Conservation (phyloP, 2,113 vertebrate species). For the Paracanthobrama guichenoti region DNA sequence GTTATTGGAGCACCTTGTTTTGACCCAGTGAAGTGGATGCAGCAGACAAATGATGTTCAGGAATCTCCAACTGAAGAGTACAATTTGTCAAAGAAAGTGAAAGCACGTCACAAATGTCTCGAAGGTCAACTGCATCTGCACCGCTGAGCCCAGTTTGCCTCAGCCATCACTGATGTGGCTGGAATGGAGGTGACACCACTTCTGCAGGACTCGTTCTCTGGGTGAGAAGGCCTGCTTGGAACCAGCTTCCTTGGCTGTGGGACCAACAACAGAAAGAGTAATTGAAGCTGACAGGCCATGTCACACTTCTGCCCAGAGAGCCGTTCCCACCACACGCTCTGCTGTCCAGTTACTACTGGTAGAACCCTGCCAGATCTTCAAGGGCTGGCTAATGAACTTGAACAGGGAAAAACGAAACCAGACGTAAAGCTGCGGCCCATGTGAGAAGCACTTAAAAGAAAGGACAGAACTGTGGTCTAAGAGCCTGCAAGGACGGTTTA, state of each 20-base stretch:
- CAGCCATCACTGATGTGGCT: slow-evolving; percentile 42
- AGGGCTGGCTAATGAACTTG: slow-evolving; percentile 36
- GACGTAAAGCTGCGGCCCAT: slow-evolving; percentile 24
- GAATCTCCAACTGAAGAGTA: neutral
- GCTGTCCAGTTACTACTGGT: slow-evolving; percentile 45
- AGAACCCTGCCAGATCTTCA: slow-evolving; percentile 29
- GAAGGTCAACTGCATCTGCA: slow-evolving; percentile 39
- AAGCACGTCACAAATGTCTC: slow-evolving; percentile 34
- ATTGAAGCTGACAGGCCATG: slow-evolving; percentile 44
- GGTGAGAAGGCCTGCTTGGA: slow-evolving; percentile 29
- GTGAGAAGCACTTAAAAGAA: slow-evolving; percentile 40
- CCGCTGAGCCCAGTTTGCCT: slow-evolving; percentile 39
- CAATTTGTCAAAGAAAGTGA: slow-evolving; percentile 6
- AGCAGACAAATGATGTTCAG: slow-evolving; percentile 23
- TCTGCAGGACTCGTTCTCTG: slow-evolving; percentile 28
- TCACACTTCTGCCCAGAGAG: slow-evolving; percentile 47
- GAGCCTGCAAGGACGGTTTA: slow-evolving; percentile 42
- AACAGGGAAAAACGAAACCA: slow-evolving; percentile 32
- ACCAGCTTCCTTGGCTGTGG: slow-evolving; percentile 8
- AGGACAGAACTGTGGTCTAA: slow-evolving; percentile 24
- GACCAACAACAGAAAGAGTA: slow-evolving; percentile 30
- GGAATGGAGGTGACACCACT: slow-evolving; percentile 39
- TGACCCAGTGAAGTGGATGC: neutral
- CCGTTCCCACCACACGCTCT: slow-evolving; percentile 15
- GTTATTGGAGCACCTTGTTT: slow-evolving; percentile 5